Evolutionary conservation across 2,797 vertebrate genomes (phyloP), one percentile per base, ranked within the genome.

Genomic region (Chaunax sp.): DNA sequence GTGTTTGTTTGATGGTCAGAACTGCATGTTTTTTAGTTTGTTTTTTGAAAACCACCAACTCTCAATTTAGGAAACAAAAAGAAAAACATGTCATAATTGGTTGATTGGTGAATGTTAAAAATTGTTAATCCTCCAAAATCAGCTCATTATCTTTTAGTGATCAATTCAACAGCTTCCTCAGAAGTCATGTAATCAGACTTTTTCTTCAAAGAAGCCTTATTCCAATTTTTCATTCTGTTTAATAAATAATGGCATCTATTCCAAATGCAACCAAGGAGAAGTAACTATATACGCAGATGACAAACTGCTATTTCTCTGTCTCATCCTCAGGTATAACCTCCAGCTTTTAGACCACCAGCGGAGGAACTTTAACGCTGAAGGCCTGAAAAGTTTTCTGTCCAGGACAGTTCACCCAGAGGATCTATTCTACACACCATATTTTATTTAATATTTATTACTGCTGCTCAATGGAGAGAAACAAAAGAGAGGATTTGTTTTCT

Each of bases 381-480:
- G 53, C 83, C 78, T 78, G 68, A 75, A 69, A 61, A 18, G 0
- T 16, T 22, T 66, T 70, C 71, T 71, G 72, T 83, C 64, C 54
- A 52, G 69, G 77, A 88, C 73, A 77, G 44, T 61, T 77, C 57
- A 30, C 74, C 77, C 83, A 64, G 77, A 89, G 83, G 84, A 88
- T 84, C 73, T 87, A 79, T 78, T 81, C 73, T 55, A 78, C 83
- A 77, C 72, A 83, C 74, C 52, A 78, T 68, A 78, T 89, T 56
- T 85, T 85, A 93, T 93, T 93, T 94, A 91, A 80, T 93, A 93
- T 93, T 94, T 93, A 94, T 94, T 92, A 56, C 84, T 89, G 90
- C 91, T 93, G 91, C 90, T 94, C 83, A 81, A 53, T 33, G 28
- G 81, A 82, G 77, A 86, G 53, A 77, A 86, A 84, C 78, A 73